phyloP scores from a whole-genome alignment of 2,113 vertebrate species.

The Anoura caudifer region DNA sequence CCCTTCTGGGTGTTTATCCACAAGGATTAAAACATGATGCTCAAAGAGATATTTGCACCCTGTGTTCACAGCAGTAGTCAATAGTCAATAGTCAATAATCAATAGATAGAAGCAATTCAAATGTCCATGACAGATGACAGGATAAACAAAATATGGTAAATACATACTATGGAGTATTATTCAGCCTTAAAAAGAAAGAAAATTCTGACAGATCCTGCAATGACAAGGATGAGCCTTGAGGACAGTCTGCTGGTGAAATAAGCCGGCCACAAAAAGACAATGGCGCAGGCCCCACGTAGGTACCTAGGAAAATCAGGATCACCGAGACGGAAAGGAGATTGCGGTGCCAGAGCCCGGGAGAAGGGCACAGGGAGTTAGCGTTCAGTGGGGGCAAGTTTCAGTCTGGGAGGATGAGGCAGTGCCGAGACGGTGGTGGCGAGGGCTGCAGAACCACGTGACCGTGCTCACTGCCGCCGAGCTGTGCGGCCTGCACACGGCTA shows the following conservation, averaged over 20 bases:
- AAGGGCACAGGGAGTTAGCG: background rate
- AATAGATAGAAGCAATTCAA: background rate
- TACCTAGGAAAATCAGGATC: background rate
- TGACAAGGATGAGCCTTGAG: background rate
- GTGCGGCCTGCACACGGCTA: background rate
- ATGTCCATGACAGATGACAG: too few relatives aligned
- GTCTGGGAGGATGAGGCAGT: too few relatives aligned
- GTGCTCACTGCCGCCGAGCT: background rate
- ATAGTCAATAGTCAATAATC: background rate
- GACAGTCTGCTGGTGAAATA: background rate
- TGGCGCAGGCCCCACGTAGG: background rate
- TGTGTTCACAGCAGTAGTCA: background rate
- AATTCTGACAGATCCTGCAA: background rate
- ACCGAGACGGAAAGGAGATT: background rate
- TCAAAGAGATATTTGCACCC: background rate
- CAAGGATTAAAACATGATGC: background rate
- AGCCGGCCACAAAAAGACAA: background rate
- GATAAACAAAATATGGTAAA: background rate
- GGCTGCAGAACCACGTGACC: rapidly evolving
- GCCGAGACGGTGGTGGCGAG: background rate
- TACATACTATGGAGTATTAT: background rate
- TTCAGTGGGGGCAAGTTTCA: background rate
- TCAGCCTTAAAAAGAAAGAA: background rate
- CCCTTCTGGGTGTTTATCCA: background rate
- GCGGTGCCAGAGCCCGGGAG: background rate